Conservation (phyloP, 2,797 vertebrate species). For the Microctenopoma lineatum region DNA sequence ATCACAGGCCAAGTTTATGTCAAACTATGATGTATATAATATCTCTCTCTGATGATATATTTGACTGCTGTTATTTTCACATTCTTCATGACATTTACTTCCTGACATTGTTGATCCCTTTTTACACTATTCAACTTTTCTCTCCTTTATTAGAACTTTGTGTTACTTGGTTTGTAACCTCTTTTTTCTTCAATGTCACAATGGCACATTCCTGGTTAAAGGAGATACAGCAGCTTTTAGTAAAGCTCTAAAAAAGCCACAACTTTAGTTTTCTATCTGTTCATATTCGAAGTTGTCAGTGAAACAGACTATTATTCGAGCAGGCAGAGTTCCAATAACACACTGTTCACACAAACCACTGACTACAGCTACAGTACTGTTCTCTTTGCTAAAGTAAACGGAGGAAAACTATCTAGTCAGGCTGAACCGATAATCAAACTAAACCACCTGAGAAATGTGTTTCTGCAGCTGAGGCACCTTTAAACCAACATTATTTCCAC, state of each 20-base stretch:
- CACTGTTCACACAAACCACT: too few relatives aligned
- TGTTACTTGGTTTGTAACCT: not conserved
- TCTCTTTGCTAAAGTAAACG: not conserved
- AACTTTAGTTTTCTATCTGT: not conserved
- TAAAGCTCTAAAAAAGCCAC: too few relatives aligned
- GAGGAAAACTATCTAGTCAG: not conserved
- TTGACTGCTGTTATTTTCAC: not conserved
- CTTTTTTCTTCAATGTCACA: not conserved
- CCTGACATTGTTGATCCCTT: not conserved
- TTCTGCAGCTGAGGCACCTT: not conserved
- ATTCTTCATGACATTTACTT: not conserved
- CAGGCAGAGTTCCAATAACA: too few relatives aligned
- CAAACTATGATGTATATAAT: not conserved
- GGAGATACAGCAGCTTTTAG: not conserved
- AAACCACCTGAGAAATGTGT: not conserved
- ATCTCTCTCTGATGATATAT: not conserved
- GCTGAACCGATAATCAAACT: not conserved
- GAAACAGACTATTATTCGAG: too few relatives aligned
- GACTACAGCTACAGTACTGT: too few relatives aligned
- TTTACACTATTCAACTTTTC: not conserved
- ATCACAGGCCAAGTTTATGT: slow-evolving; percentile 1
- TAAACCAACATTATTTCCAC: slow-evolving; percentile 5
- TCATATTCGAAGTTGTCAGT: not conserved
- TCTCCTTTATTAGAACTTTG: not conserved
- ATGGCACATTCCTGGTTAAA: not conserved